Evolutionary conservation across 2,797 vertebrate genomes (phyloP).

Genomic region (Eremophila alpestris): DNA sequence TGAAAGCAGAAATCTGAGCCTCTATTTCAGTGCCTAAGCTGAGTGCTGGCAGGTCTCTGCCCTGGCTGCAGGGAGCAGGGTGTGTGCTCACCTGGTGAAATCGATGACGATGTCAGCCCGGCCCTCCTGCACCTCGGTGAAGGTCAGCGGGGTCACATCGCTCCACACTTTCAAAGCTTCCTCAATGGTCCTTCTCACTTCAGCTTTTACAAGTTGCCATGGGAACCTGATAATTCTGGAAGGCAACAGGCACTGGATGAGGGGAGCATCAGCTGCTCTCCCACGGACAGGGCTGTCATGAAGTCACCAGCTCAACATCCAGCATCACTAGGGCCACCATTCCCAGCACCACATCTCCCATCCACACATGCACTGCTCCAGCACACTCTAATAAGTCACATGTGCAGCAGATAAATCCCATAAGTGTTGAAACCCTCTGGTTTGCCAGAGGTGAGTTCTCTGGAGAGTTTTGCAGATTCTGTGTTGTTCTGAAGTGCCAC

Average conservation of each 20-base stretch:
- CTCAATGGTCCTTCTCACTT: conserved; percentile 82
- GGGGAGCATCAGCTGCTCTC: neutral
- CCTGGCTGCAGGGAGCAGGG: neutral
- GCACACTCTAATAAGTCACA: neutral
- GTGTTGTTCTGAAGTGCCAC: neutral
- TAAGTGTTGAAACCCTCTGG: neutral
- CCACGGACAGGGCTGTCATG: neutral
- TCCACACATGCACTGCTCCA: neutral
- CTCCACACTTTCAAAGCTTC: conserved; percentile 92
- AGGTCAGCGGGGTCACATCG: conserved; percentile 89
- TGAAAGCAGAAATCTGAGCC: neutral
- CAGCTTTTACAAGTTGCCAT: conserved; percentile 86
- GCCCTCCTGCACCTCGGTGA: conserved; percentile 86
- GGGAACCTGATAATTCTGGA: conserved; percentile 88
- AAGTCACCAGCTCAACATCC: neutral
- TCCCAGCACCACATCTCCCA: neutral
- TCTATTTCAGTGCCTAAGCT: neutral
- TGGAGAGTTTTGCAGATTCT: neutral
- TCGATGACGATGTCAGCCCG: conserved; percentile 91
- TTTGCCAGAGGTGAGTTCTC: neutral
- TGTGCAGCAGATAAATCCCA: neutral
- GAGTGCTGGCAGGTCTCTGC: neutral
- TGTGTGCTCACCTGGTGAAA: conserved; percentile 84
- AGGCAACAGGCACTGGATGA: neutral
- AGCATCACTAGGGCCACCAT: neutral